Conservation (phyloP, 1,140 invertebrate genomes). For the Melipona quadrifasciata region DNA sequence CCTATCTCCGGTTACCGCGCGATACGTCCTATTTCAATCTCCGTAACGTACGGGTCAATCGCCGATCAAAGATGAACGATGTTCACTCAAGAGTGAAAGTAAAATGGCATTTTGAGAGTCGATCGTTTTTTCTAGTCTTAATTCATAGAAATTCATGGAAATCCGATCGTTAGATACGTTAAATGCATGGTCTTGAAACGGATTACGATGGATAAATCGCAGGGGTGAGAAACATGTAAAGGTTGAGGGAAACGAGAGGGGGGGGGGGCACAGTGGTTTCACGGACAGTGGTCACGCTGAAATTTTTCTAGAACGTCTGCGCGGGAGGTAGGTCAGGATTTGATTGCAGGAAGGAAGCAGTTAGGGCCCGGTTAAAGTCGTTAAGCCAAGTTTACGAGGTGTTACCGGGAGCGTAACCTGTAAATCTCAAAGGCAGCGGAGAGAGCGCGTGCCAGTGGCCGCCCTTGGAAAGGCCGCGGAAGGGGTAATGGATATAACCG, state of each 20-base stretch:
- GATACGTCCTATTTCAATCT: too few relatives aligned
- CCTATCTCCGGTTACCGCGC: neutral
- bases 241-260: neutral
- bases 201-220: neutral
- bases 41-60: neutral
- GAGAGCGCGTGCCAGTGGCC: slow-evolving; percentile 80
- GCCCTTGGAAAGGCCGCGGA: slow-evolving; percentile 78
- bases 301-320: slow-evolving; percentile 65
- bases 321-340: slow-evolving; percentile 76
- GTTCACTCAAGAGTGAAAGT: neutral
- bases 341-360: slow-evolving; percentile 82
- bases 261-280: neutral
- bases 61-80: neutral
- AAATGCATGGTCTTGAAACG: neutral
- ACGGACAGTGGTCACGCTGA: slow-evolving; percentile 1
- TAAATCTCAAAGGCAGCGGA: slow-evolving; percentile 77
- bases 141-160: neutral
- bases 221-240: neutral
- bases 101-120: neutral
- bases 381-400: slow-evolving; percentile 83
- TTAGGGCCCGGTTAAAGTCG: slow-evolving; percentile 82
- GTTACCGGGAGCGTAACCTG: slow-evolving; percentile 82
- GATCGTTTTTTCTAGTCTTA: too few relatives aligned
- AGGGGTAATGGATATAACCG: slow-evolving; percentile 80
- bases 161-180: neutral